Evolutionary conservation across 2,888 invertebrate genomes (phyloP).

Genomic region (Drosophila greeni): DNA sequence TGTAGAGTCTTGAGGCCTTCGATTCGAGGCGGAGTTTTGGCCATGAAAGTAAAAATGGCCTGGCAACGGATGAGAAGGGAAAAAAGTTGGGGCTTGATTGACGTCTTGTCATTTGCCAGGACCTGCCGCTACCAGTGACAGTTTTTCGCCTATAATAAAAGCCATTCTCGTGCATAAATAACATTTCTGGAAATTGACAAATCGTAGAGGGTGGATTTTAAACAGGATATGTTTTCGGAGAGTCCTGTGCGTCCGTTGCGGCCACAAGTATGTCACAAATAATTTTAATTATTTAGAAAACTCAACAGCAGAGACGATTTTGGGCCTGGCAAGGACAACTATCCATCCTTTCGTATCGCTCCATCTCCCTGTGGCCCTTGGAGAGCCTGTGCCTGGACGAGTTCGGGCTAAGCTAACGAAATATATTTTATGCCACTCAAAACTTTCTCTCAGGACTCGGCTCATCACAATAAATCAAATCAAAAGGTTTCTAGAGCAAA

Average conservation of each 20-base stretch:
- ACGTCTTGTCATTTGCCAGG: constrained; percentile 50
- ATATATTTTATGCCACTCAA: constrained; percentile 35
- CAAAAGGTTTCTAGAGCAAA: constrained; percentile 41
- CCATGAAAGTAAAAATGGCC: constrained; percentile 29
- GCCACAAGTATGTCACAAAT: constrained; percentile 48
- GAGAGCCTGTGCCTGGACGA: constrained; percentile 2
- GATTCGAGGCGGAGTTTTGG: constrained; percentile 27
- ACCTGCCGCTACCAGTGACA: constrained; percentile 33
- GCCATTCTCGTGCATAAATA: constrained; percentile 34
- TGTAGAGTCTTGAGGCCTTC: background rate
- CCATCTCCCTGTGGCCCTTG: background rate
- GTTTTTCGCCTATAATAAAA: constrained; percentile 42
- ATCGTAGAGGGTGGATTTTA: constrained; percentile 31
- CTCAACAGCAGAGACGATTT: constrained; percentile 21
- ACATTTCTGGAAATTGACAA: constrained; percentile 51
- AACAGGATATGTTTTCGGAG: background rate
- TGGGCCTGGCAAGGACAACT: constrained; percentile 1
- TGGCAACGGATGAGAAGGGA: constrained; percentile 5
- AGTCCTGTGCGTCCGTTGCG: constrained; percentile 1
- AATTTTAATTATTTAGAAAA: constrained; percentile 56
- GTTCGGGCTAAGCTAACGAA: constrained; percentile 16
- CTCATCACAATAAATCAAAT: constrained; percentile 62
- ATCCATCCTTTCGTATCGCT: background rate
- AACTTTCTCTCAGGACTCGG: constrained; percentile 28
- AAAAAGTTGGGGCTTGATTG: constrained; percentile 52